Conservation (phyloP, 2,113 vertebrate genomes). For the Puntigrus tetrazona region DNA sequence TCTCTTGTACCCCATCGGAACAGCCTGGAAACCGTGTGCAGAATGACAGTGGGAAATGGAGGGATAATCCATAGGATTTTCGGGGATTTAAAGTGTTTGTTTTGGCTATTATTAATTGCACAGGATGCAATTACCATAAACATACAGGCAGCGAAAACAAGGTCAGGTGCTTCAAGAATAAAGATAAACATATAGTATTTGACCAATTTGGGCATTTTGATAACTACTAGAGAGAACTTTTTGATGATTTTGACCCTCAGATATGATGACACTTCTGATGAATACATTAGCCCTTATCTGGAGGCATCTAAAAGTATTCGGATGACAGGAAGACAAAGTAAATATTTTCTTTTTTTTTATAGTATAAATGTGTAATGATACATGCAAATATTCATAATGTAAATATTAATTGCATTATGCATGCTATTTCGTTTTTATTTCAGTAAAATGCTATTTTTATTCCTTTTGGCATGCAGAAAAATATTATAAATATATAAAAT, state of each 20-base stretch:
- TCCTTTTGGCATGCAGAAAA: background rate
- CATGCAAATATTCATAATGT: background rate
- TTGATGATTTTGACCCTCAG: background rate
- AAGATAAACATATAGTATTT: background rate
- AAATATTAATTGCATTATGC: background rate
- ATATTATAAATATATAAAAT: background rate
- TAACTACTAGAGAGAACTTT: background rate
- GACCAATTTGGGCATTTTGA: background rate
- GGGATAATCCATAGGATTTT: conserved; percentile 47
- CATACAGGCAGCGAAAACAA: conserved; percentile 7
- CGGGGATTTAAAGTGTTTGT: conserved; percentile 50
- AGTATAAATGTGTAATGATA: background rate
- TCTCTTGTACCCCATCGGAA: conserved; percentile 6
- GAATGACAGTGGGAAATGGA: conserved; percentile 35
- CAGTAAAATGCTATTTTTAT: background rate
- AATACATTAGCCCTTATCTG: background rate
- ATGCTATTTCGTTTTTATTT: too few relatives aligned
- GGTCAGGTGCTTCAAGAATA: background rate
- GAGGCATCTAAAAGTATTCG: background rate
- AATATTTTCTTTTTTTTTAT: background rate
- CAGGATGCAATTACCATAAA: conserved; percentile 25
- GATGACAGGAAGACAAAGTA: background rate
- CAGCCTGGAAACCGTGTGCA: conserved; percentile 22
- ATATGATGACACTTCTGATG: background rate
- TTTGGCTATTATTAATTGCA: conserved; percentile 46